Base-by-base conservation (phyloP, 1,140 invertebrate genomes). In the Trialeurodes vaporariorum region DNA sequence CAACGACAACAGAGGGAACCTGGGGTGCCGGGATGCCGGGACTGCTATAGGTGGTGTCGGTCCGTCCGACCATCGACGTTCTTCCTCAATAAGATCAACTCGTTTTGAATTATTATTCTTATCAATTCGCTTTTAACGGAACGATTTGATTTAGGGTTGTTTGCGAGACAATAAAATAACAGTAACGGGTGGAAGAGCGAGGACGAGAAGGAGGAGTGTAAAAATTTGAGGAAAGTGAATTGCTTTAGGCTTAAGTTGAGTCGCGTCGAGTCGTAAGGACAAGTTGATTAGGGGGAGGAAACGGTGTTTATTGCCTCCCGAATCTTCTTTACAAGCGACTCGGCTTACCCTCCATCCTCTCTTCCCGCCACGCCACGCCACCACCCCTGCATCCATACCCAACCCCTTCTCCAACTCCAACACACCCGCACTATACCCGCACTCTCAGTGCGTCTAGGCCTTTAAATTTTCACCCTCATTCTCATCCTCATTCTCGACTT, bases 151-250 rank as follows among this genome's bases (percentile, higher is more conserved):
- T 49, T 49, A 49, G n/a, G n/a, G 34, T 49, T 49, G 34, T 49
- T 49, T 49, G 34, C 34, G 5, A 49, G 34, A 49, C 34, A 49
- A 49, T 49, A 49, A 49, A 49, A n/a, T n/a, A 49, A 49, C 34
- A 49, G 34, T 17, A 17, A 5, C 34, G 17, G 34, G 34, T 17
- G 34, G 34, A n/a, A n/a, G n/a, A n/a, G n/a, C n/a, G n/a, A n/a
- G n/a, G n/a, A n/a, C n/a, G n/a, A n/a, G n/a, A n/a, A n/a, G n/a
- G n/a, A n/a, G 34, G 34, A 49, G 34, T 5, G 34, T 17, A 49
- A 49, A 49, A 49, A 49, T 49, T 49, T 49, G 34, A 49, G 34
- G 34, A 49, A 49, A 49, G 34, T 49, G 34, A 49, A 49, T 49
- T 49, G 34, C 34, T 49, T n/a, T n/a, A n/a, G n/a, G n/a, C n/a